Conservation (phyloP, 2,888 invertebrate species). For the Drosophila melanosoma region DNA sequence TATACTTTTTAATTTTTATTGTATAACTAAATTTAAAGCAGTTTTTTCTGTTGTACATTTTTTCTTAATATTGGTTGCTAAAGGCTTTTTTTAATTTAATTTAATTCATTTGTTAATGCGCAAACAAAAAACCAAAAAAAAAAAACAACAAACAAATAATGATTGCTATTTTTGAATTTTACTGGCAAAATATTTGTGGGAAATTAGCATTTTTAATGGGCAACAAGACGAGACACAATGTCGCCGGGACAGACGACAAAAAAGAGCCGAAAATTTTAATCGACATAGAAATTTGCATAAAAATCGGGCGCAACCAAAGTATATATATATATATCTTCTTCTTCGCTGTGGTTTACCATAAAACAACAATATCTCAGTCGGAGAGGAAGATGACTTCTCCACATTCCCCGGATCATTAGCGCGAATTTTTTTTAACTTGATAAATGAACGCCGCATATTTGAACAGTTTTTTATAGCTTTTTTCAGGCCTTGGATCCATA, state of each 20-base stretch:
- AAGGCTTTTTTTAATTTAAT: constrained; percentile 40
- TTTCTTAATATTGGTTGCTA: constrained; percentile 3
- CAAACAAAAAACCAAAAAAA: constrained; percentile 46
- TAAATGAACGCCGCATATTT: constrained; percentile 61
- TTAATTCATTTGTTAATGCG: constrained; percentile 70
- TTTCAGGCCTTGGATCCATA: constrained; percentile 1
- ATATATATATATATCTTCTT: constrained; percentile 10
- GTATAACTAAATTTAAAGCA: constrained; percentile 9
- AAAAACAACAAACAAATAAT: neutral
- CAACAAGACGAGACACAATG: constrained; percentile 75
- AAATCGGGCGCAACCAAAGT: constrained; percentile 48
- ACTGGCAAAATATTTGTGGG: constrained; percentile 40
- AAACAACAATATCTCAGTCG: constrained; percentile 66
- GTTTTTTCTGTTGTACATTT: constrained; percentile 9
- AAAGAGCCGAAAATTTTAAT: constrained; percentile 28
- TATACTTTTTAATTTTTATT: constrained; percentile 1
- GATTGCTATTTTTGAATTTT: constrained; percentile 11
- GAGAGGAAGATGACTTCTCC: constrained; percentile 26
- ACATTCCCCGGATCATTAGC: constrained; percentile 69
- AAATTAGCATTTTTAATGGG: constrained; percentile 76
- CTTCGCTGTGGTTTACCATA: constrained; percentile 60
- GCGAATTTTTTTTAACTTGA: constrained; percentile 53
- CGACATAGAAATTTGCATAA: constrained; percentile 60
- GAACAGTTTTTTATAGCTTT: constrained; percentile 28
- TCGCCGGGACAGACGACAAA: constrained; percentile 52